Conservation (phyloP, 2,797 vertebrate species). For the Clangula hyemalis region DNA sequence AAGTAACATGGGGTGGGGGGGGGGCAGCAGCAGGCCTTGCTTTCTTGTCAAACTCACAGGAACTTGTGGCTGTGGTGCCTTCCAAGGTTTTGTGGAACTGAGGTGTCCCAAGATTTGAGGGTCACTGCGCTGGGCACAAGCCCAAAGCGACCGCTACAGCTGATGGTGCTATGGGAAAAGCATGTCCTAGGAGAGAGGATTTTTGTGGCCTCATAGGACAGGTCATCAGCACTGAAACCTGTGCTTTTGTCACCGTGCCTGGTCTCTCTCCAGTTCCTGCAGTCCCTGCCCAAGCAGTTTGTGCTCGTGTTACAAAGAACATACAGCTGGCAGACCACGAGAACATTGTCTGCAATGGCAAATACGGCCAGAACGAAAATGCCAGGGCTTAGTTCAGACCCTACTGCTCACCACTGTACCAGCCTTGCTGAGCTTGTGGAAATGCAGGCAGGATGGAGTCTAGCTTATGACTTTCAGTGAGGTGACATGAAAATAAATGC, state of each 20-base stretch:
- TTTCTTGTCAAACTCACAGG: background rate
- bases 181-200: background rate
- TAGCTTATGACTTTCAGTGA: background rate
- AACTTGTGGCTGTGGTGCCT: background rate
- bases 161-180: background rate
- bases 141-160: background rate
- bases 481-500: background rate
- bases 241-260: background rate
- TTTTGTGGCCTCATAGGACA: background rate
- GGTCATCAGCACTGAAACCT: background rate
- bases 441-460: background rate
- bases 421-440: background rate
- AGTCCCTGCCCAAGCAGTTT: background rate
- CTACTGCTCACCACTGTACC: background rate
- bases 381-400: background rate
- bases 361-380: background rate
- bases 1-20: background rate
- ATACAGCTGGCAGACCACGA: background rate
- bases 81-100: background rate
- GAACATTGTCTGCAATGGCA: background rate
- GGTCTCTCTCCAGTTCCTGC: background rate
- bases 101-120: background rate
- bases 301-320: background rate
- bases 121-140: background rate
- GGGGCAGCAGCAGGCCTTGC: constrained; percentile 60